Percentiles rank a stretch among this genome's conserved stretches.
Evolutionary conservation across 2,797 vertebrate genomes (phyloP).

Genomic region (Gephyroberyx darwinii): DNA sequence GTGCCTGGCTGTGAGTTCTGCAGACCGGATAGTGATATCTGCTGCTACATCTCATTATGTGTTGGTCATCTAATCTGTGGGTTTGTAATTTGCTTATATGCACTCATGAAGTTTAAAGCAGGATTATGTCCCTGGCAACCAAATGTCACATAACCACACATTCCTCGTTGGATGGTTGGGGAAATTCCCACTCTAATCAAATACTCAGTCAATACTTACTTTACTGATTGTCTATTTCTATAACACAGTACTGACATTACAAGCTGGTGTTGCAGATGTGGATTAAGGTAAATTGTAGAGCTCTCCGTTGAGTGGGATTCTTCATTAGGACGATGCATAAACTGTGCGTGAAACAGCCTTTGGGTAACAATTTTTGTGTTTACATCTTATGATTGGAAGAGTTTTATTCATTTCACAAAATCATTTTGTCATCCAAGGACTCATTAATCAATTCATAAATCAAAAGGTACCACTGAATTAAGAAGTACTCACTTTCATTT

Average conservation of each 20-base stretch:
- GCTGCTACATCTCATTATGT: conserved; percentile 70
- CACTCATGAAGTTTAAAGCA: conserved; percentile 75
- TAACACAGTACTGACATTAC: conserved; percentile 22
- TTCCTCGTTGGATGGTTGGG: conserved; percentile 51
- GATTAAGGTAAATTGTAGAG: conserved; percentile 25
- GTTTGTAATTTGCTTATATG: conserved; percentile 78
- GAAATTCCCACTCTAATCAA: conserved; percentile 62
- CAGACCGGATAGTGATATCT: conserved; percentile 59
- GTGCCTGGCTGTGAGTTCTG: conserved; percentile 34
- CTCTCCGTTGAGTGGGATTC: conserved; percentile 15
- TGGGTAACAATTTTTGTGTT: no score
- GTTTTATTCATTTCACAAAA: not conserved
- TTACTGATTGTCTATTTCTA: conserved; percentile 36
- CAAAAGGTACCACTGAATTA: no score
- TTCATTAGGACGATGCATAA: not conserved
- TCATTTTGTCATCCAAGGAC: not conserved
- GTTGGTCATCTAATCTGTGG: conserved; percentile 71
- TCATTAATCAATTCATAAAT: no score
- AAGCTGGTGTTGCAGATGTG: not conserved
- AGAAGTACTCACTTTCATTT: no score
- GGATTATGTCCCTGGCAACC: conserved; percentile 76
- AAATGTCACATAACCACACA: conserved; percentile 71
- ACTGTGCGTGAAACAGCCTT: not conserved
- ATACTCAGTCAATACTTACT: conserved; percentile 46
- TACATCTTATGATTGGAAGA: no score